phyloP scores from a whole-genome alignment of 2,797 vertebrate species.

The Sarcophilus harrisii region DNA sequence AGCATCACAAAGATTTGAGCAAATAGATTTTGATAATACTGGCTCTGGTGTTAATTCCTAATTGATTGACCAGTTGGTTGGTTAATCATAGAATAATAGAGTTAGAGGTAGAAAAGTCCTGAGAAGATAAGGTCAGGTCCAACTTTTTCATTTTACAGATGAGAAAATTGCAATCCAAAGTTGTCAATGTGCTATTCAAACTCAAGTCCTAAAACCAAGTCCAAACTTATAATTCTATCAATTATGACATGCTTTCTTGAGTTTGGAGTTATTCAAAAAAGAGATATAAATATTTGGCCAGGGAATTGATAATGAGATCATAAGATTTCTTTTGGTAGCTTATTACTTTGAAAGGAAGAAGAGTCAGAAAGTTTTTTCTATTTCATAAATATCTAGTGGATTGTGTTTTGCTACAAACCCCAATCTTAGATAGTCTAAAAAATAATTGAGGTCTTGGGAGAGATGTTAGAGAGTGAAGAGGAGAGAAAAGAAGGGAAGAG shows the following conservation, averaged over 20 bases:
- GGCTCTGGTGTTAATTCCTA: background rate
- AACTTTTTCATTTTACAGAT: background rate
- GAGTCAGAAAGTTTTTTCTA: background rate
- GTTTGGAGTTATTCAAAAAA: conserved; percentile 39
- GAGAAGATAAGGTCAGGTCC: background rate
- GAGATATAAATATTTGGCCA: background rate
- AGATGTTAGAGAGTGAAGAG: background rate
- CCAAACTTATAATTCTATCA: background rate
- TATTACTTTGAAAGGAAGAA: conserved; percentile 2
- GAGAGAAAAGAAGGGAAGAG: background rate
- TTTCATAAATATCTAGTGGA: conserved; percentile 1
- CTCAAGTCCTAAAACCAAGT: background rate
- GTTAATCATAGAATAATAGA: background rate
- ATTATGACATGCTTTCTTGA: background rate
- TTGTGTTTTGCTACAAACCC: background rate
- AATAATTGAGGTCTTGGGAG: conserved; percentile 15
- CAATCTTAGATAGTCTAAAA: background rate
- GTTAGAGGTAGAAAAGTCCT: background rate
- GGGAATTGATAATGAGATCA: background rate
- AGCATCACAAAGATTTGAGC: background rate
- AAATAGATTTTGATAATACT: background rate
- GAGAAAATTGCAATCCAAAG: background rate
- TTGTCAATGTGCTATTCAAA: background rate
- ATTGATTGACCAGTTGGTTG: background rate
- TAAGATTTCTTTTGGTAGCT: conserved; percentile 17